These are phyloP conservation scores for Centruroides vittatus DNA, from an alignment of 1,140 invertebrate species.

Conservation along the genomic window DNA sequence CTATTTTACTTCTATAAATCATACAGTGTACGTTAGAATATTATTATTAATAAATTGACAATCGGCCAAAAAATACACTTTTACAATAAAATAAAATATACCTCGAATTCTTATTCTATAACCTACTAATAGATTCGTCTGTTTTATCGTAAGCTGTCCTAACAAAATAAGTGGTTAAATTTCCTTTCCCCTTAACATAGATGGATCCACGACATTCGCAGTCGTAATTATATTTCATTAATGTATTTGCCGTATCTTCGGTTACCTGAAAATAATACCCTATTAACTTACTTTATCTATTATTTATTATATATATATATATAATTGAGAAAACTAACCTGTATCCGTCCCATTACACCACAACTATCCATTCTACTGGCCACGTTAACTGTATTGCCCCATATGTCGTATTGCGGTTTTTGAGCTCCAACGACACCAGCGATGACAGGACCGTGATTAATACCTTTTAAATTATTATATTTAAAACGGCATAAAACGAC, in stretches of 20 bases:
- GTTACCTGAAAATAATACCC: constrained; percentile 42
- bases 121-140: no score
- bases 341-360: constrained; percentile 63
- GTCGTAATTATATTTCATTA: constrained; percentile 59
- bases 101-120: no score
- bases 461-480: constrained; percentile 38
- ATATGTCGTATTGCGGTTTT: constrained; percentile 95
- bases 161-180: constrained; percentile 79
- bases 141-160: constrained; percentile 39
- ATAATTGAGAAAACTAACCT: constrained; percentile 29
- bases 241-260: constrained; percentile 73
- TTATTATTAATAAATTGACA: no score
- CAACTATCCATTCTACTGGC: constrained; percentile 90
- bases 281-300: neutral
- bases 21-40: no score
- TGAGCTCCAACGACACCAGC: constrained; percentile 74
- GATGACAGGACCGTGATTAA: constrained; percentile 79
- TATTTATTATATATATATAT: neutral
- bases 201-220: constrained; percentile 75
- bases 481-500: neutral
- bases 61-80: no score
- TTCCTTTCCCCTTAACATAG: constrained; percentile 88
- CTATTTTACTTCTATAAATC: no score
- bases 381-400: constrained; percentile 96
- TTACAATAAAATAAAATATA: no score